These are phyloP conservation scores for Rattus rattus DNA, from an alignment of 2,113 vertebrate species.

Conservation along the genomic window DNA sequence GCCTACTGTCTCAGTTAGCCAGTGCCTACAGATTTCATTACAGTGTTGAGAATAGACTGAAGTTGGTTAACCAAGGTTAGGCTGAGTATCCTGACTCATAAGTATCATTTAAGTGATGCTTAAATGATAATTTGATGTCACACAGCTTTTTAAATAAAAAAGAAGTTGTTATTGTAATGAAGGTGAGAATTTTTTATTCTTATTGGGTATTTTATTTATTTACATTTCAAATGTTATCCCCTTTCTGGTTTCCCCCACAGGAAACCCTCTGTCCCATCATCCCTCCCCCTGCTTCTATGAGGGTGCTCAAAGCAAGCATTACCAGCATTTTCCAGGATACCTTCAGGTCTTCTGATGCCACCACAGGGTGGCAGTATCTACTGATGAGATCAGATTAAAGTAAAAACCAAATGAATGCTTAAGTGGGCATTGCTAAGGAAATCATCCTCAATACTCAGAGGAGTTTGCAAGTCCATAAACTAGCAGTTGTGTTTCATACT, in stretches of 20 bases:
- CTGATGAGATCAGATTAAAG: slow-evolving; percentile 23
- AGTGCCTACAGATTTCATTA: slow-evolving; percentile 53
- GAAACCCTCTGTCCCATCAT: too few relatives aligned
- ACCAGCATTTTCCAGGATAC: slow-evolving; percentile 11
- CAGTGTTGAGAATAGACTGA: background rate
- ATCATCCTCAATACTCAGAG: slow-evolving; percentile 7
- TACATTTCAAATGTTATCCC: too few relatives aligned
- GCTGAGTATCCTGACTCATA: background rate
- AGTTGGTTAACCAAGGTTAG: slow-evolving; percentile 43
- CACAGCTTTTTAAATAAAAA: slow-evolving; percentile 31
- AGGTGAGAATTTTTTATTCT: slow-evolving; percentile 48
- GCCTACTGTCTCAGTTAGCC: slow-evolving; percentile 19
- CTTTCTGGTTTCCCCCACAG: too few relatives aligned
- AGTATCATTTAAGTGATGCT: slow-evolving; percentile 17
- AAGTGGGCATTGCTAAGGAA: background rate
- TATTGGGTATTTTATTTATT: too few relatives aligned
- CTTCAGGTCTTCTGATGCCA: slow-evolving; percentile 1
- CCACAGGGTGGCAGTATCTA: slow-evolving; percentile 4
- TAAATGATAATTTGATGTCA: slow-evolving; percentile 69
- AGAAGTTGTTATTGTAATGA: slow-evolving; percentile 7
- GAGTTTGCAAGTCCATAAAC: background rate
- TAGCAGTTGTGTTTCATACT: background rate
- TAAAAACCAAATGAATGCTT: background rate
- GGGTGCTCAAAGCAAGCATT: slow-evolving; percentile 34
- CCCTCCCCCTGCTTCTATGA: too few relatives aligned